These are phyloP conservation scores for Synaphobranchus kaupii DNA, from an alignment of 2,797 vertebrate genomes.

Conservation along the genomic window DNA sequence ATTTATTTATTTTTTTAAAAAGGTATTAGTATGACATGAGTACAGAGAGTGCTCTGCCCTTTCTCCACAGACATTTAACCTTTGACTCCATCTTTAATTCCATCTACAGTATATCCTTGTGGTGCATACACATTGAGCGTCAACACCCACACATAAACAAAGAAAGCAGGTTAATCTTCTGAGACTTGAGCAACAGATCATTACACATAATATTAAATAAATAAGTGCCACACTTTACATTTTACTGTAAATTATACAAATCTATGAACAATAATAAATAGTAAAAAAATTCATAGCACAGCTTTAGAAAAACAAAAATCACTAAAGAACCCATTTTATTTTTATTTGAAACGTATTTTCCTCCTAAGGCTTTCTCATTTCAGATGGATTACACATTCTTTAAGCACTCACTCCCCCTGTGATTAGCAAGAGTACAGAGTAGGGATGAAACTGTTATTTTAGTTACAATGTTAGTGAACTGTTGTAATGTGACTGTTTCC, in stretches of 20 bases:
- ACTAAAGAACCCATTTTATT: neutral
- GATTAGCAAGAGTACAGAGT: neutral
- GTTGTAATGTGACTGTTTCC: neutral
- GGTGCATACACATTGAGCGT: neutral
- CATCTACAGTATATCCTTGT: neutral
- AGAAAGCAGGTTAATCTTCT: neutral
- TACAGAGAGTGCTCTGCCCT: neutral
- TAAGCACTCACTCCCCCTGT: neutral
- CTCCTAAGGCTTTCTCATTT: neutral
- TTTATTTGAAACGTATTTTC: neutral
- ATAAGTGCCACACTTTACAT: neutral
- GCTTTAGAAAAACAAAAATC: slow-evolving; percentile 3
- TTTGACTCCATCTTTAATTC: neutral
- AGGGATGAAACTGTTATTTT: neutral
- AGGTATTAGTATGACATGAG: neutral
- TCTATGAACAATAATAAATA: slow-evolving; percentile 8
- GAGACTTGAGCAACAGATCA: neutral
- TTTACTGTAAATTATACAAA: slow-evolving; percentile 7
- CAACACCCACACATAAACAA: neutral
- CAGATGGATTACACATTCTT: neutral
- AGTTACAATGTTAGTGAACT: neutral
- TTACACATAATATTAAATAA: neutral
- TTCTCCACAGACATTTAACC: neutral
- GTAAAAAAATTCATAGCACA: neutral
- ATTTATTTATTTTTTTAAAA: neutral